phyloP scores from a whole-genome alignment of 2,113 vertebrate species.

The Morone saxatilis region DNA sequence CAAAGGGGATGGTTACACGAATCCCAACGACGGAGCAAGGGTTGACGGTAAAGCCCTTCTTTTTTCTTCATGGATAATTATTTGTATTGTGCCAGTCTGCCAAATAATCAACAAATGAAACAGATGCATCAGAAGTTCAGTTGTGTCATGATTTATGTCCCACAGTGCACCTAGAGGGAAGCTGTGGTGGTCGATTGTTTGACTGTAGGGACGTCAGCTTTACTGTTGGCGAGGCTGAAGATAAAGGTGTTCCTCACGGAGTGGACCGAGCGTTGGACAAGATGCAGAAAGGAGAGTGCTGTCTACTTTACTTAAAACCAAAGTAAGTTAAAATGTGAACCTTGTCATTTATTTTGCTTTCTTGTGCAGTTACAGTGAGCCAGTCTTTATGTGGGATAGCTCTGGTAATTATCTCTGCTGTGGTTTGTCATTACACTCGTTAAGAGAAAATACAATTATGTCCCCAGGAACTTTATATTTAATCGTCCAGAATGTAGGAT shows the following conservation, averaged over 20 bases:
- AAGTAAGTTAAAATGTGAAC: slow-evolving; percentile 83
- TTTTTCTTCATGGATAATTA: not conserved
- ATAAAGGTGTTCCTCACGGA: slow-evolving; percentile 92
- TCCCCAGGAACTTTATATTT: not conserved
- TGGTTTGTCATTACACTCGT: not conserved
- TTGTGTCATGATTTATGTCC: not conserved
- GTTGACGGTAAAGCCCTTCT: slow-evolving; percentile 87
- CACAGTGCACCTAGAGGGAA: slow-evolving; percentile 92
- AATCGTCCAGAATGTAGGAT: not conserved
- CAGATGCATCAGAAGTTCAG: not conserved
- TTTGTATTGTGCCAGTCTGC: not conserved
- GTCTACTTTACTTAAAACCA: slow-evolving; percentile 89
- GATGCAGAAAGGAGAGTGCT: slow-evolving; percentile 96
- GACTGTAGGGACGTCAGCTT: slow-evolving; percentile 92
- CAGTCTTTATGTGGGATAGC: not conserved
- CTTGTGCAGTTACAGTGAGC: not conserved
- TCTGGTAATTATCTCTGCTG: not conserved
- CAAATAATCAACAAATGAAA: not conserved
- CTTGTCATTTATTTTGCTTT: not conserved
- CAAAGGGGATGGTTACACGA: slow-evolving; percentile 93
- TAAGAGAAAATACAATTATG: not conserved
- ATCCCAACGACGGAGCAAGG: slow-evolving; percentile 92
- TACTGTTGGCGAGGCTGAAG: slow-evolving; percentile 91
- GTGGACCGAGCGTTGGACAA: slow-evolving; percentile 97
- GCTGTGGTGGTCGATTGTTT: slow-evolving; percentile 85